Evolutionary conservation across 2,888 invertebrate genomes (phyloP).

Genomic region (Aphodius granarius): DNA sequence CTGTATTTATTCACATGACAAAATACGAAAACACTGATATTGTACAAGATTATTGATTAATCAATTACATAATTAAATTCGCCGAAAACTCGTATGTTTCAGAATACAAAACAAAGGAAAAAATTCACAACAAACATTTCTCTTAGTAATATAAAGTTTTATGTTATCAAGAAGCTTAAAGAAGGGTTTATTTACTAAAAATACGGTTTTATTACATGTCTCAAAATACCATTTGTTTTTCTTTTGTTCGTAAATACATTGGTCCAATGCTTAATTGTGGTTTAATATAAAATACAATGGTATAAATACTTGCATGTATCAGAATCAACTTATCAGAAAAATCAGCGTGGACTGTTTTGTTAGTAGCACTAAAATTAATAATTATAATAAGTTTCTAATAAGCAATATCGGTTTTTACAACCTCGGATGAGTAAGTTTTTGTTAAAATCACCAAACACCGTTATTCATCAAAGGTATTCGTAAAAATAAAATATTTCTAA

Average conservation of each 20-base stretch:
- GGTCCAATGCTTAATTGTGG: constrained; percentile 4
- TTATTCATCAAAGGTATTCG: constrained; percentile 5
- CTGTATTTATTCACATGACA: constrained; percentile 48
- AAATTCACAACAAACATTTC: constrained; percentile 4
- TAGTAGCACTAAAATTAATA: constrained; percentile 8
- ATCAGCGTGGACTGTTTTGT: neutral
- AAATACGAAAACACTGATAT: constrained; percentile 41
- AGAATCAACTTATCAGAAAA: neutral
- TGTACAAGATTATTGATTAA: constrained; percentile 36
- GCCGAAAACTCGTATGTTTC: constrained; percentile 39
- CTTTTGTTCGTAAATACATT: constrained; percentile 6
- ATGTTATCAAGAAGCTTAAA: neutral
- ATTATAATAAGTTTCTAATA: neutral
- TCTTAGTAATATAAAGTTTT: neutral
- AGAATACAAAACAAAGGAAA: constrained; percentile 37
- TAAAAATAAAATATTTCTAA: constrained; percentile 11
- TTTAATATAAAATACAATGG: neutral
- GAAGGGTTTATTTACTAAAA: neutral
- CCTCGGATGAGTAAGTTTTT: neutral
- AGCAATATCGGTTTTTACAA: constrained; percentile 1
- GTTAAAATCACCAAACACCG: neutral
- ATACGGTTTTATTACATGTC: neutral
- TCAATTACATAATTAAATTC: constrained; percentile 35
- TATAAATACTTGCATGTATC: neutral
- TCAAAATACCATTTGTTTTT: constrained; percentile 4